Base-by-base conservation (phyloP, 2,888 invertebrate genomes). In the Amiota communis region DNA sequence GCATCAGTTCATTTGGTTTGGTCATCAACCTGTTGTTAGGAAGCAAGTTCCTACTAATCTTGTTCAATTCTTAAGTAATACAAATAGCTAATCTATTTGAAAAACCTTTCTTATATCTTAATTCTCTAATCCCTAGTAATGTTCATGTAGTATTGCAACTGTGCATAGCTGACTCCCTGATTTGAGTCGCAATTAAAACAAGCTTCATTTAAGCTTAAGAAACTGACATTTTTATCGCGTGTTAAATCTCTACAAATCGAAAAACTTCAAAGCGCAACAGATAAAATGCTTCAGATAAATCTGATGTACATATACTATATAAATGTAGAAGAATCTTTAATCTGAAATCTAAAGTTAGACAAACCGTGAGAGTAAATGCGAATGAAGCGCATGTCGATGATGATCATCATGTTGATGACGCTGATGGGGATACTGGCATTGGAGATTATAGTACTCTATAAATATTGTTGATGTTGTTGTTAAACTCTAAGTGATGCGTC, bases 101-200 rank as follows among this genome's bases (percentile, higher is more conserved):
- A 23, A 23, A 23, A 23, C 23, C 23, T 36, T 36, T 36, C 36
- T 36, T 2, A 36, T 36, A 36, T 36, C 36, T 36, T 6, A 36
- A 6, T 36, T 36, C 36, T 36, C 6, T 36, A 36, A 2, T 36
- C 36, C 6, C 3, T 23, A 23, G 23, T 23, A 23, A 23, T 23
- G 6, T 36, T 36, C 6, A 36, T 36, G 36, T 23, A 36, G 36
- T 36, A 36, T 36, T 36, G 36, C 36, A 36, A 36, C 4, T 6
- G 36, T 2, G 36, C 8, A 36, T 36, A 6, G 8, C 36, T 17
- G 9, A 36, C 13, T 12, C 72, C 36, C 13, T 48, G 49, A 46
- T 71, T 61, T n/a, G 10, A 67, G 65, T 70, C 76, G 75, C 81
- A 81, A 82, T 82, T 84, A 84, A 82, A 80, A 72, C 75, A 64